Conservation (phyloP, 2,113 vertebrate genomes). For the Sminthopsis crassicaudata region DNA sequence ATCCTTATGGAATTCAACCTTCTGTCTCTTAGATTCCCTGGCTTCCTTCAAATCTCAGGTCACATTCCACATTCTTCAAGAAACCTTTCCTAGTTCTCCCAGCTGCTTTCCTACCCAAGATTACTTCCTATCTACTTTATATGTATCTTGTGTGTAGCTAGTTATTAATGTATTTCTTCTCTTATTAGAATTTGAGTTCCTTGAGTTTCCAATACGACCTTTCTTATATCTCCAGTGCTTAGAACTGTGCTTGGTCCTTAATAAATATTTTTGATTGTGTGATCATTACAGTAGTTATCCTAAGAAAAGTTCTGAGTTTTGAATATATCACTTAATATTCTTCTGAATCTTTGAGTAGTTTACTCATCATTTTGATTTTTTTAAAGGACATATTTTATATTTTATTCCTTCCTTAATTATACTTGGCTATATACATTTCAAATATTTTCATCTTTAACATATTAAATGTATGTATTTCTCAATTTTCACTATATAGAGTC, state of each 20-base stretch:
- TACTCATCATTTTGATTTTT: too few species aligned
- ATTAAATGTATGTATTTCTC: not conserved
- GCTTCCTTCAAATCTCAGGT: not conserved
- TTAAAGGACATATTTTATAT: not conserved
- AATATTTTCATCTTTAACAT: not conserved
- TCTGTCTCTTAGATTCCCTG: not conserved
- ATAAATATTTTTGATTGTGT: not conserved
- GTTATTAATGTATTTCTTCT: not conserved
- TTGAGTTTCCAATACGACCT: not conserved
- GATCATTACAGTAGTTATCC: not conserved
- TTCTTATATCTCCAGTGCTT: not conserved
- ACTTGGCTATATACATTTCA: constrained; percentile 8
- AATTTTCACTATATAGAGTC: not conserved
- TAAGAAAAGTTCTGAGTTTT: not conserved
- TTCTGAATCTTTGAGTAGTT: constrained; percentile 5
- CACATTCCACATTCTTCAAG: not conserved
- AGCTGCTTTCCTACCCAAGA: not conserved
- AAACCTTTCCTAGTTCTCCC: not conserved
- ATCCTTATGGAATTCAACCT: not conserved
- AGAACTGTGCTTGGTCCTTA: not conserved
- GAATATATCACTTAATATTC: not conserved
- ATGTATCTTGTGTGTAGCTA: not conserved
- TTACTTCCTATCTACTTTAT: not conserved
- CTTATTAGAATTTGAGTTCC: not conserved
- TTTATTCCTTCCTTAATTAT: not conserved